Percentiles rank a stretch among this genome's conserved stretches.
phyloP scores from a whole-genome alignment of 1,140 invertebrate species.

The Diachasmimorpha longicaudata region DNA sequence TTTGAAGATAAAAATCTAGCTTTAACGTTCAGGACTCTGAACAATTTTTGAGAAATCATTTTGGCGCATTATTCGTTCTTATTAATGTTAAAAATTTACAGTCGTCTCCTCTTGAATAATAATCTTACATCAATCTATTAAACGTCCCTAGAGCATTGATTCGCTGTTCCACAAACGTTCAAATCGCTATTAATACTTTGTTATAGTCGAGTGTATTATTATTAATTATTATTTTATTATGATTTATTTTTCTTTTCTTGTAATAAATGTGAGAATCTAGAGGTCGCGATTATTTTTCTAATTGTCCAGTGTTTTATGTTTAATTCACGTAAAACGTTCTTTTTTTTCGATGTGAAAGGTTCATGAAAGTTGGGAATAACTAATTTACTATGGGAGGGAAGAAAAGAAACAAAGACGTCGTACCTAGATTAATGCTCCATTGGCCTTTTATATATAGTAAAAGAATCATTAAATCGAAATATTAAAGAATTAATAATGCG shows the following conservation, averaged over 20 bases:
- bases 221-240: constrained; percentile 8
- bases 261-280: constrained; percentile 18
- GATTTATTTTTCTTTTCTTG: constrained; percentile 9
- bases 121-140: not conserved
- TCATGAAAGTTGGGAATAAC: too few relatives aligned
- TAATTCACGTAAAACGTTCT: not conserved
- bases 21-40: too few relatives aligned
- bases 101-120: too few relatives aligned
- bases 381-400: too few relatives aligned
- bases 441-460: too few relatives aligned
- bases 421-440: too few relatives aligned
- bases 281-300: constrained; percentile 1
- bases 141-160: not conserved
- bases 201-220: constrained; percentile 18
- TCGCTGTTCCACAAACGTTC: not conserved
- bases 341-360: not conserved
- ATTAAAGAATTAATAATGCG: not conserved
- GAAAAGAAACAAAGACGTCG: too few relatives aligned
- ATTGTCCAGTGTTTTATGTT: constrained; percentile 1
- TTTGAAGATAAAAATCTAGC: too few relatives aligned
- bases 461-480: not conserved
- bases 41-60: too few relatives aligned
- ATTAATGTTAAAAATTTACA: too few relatives aligned
- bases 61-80: too few relatives aligned
- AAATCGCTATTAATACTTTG: not conserved